Base-by-base conservation (phyloP, 2,888 invertebrate species). In the Tachina lurida region DNA sequence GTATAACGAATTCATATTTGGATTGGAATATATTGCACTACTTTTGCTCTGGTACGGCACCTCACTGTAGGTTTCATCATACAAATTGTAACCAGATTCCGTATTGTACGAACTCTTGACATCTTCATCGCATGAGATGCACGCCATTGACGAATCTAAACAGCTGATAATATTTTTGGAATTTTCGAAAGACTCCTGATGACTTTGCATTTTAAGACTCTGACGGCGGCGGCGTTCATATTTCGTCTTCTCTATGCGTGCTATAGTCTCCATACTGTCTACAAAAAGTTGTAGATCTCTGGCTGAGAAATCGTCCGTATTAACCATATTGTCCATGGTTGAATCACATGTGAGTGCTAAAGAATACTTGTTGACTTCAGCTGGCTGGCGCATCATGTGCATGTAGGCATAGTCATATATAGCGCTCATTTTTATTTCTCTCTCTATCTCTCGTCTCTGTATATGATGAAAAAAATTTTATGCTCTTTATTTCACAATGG, bases 201-300 rank as follows among this genome's bases (percentile, higher is more conserved):
- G 58, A 7, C 12, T 22, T 62, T 31, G 56, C 3, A 80, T 56
- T 52, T 75, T 75, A 19, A n/a, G 41, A 8, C 45, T 45, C n/a
- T 56, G 43, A 4, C 77, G 84, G 1, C 74, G 43, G 3, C 77
- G 84, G 1, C 74, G 62, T 39, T 84, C 77, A 19, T 84, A 65
- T 49, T 62, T 67, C 15, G 80, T 60, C 2, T 84, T 79, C 41
- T 90, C 88, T n/a, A 91, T 63, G 5, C 89, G 89, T 2, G 88
- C 63, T 15, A 91, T 90, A 0, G 88, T 89, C 71, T 91, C 91
- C 52, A 91, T 70, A 47, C 90, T 90, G 56, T 91, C 90, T 0
- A 91, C 85, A 73, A 91, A 91, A 0, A 90, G 68, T 0, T 70
- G n/a, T n/a, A 91, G 77, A 49, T 91, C 91, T 0, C 70, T 67